Conservation (phyloP, 92 coral and sea anemone species). For the Scolanthus callimorphus region DNA sequence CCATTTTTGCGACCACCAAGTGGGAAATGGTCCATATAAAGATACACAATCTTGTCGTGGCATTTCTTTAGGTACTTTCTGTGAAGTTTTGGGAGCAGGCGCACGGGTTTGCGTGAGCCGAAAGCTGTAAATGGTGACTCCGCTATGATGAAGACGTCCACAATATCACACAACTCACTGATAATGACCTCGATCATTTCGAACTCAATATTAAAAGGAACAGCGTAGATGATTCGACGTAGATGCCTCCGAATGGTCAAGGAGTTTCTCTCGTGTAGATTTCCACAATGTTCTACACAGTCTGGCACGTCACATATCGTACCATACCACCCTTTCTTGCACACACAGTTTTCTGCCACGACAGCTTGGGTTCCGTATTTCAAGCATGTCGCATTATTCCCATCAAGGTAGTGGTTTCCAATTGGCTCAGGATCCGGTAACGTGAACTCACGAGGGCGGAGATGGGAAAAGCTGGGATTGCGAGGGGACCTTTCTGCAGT, state of each 20-base stretch:
- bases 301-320: background rate
- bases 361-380: background rate
- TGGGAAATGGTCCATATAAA: constrained; percentile 15
- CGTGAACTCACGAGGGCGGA: background rate
- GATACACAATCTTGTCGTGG: constrained; percentile 4
- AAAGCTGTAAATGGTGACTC: constrained; percentile 13
- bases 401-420: background rate
- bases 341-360: background rate
- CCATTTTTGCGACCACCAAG: constrained; percentile 2
- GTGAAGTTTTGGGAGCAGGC: constrained; percentile 6
- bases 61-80: constrained; percentile 3
- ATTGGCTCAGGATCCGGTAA: background rate
- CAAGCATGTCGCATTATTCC: background rate
- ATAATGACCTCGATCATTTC: constrained; percentile 7
- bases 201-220: constrained; percentile 8
- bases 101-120: constrained; percentile 13
- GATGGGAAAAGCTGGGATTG: background rate
- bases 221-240: constrained; percentile 7
- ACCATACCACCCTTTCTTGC: constrained; percentile 3
- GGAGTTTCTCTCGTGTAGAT: background rate
- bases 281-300: background rate
- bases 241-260: background rate
- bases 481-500: too few relatives aligned
- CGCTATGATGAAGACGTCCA: constrained; percentile 8
- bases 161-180: constrained; percentile 5